phyloP scores from a whole-genome alignment of 2,888 invertebrate genomes.

The Resseliella maxima region DNA sequence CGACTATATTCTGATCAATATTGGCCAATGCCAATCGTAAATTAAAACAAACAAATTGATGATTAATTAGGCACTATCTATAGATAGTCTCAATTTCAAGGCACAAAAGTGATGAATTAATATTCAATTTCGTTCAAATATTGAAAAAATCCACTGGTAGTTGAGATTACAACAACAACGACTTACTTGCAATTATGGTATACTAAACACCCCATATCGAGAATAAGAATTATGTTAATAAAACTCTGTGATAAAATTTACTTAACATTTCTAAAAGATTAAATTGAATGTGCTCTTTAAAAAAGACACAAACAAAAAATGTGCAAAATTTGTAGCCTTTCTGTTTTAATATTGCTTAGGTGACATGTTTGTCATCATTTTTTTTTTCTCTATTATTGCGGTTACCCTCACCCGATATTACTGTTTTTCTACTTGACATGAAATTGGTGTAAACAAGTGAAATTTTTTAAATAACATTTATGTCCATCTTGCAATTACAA shows the following conservation, averaged over 20 bases:
- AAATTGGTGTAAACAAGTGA: neutral
- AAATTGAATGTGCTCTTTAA: slow-evolving; percentile 5
- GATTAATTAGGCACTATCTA: too few species aligned
- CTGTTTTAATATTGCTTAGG: neutral
- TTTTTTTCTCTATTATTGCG: neutral
- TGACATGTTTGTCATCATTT: neutral
- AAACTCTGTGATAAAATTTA: neutral
- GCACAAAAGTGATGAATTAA: too few species aligned
- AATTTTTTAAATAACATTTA: neutral
- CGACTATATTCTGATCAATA: too few species aligned
- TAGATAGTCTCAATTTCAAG: too few species aligned
- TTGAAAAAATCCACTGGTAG: too few species aligned
- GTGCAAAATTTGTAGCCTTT: neutral
- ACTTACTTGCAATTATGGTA: too few species aligned
- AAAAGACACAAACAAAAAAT: slow-evolving; percentile 17
- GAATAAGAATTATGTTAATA: neutral
- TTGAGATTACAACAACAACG: too few species aligned
- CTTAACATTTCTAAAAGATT: neutral
- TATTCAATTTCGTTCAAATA: too few species aligned
- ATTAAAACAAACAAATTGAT: too few species aligned
- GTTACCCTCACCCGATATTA: neutral
- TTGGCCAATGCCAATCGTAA: too few species aligned
- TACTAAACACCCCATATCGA: too few species aligned
- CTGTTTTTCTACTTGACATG: slow-evolving; percentile 16
- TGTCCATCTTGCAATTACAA: neutral